Base-by-base conservation (phyloP, 2,113 vertebrate species). In the Laticauda laticaudata region DNA sequence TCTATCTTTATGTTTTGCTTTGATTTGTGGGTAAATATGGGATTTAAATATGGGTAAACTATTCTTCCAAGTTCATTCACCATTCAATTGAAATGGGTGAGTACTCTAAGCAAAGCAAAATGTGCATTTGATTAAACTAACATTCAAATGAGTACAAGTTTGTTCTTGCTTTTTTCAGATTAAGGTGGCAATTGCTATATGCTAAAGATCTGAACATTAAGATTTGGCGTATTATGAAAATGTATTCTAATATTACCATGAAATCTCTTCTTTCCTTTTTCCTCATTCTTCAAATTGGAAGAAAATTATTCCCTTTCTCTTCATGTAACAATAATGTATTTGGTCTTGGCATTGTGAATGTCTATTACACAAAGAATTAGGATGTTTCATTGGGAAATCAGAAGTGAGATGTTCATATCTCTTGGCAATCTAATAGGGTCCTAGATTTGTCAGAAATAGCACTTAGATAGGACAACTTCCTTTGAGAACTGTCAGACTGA, bases 81-180 rank as follows among this genome's bases (percentile, higher is more conserved):
- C 45, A 15, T 14, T 87, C 11, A 15, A 2, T 51, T 51, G 21
- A 23, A 14, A 87, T 87, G 86, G 9, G 11, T 26, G 45, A 90
- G 51, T 4, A 3, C 61, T 89, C 39, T 9, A 21, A 90, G 59
- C 48, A 55, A 61, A 48, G n/a, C 12, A 64, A 64, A 64, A 55
- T 75, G 61, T 89, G 48, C 48, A 88, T 75, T 75, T 92, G 51
- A 55, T 88, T 92, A 51, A 88, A 92, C 88, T 89, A 43, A 89
- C n/a, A 56, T 92, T 53, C 39, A 64, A 88, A 92, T 56, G 14
- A 56, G 8, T 11, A 55, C 24, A 23, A 20, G 24, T 81, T 81
- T 34, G 69, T 81, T 81, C 45, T 88, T 34, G 26, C 8, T 24
- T 87, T 87, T 64, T 89, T 92, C 75, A 34, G 34, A 92, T 18